Percentiles rank a stretch among this genome's conserved stretches.
These are phyloP conservation scores for Brachionus angularis DNA, from an alignment of 1,140 invertebrate genomes.

Conservation along the genomic window DNA sequence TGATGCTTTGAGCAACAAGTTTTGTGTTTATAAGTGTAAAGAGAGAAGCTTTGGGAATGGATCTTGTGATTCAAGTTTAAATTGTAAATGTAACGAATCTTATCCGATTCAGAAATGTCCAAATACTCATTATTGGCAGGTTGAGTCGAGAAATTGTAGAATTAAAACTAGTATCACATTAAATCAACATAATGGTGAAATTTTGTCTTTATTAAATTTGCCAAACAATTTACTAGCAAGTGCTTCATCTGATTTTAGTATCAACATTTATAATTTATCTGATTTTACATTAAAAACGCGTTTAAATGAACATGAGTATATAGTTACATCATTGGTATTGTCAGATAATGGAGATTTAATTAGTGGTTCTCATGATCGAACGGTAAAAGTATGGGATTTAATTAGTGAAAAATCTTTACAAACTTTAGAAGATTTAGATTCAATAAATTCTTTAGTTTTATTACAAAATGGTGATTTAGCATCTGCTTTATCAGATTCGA, in stretches of 20 bases:
- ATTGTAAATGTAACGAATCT: no score
- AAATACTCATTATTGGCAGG: no score
- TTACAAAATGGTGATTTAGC: constrained; percentile 2
- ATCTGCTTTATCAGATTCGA: neutral
- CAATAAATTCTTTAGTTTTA: constrained; percentile 5
- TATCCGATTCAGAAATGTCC: no score
- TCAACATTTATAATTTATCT: neutral
- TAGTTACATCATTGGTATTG: neutral
- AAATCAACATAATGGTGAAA: neutral
- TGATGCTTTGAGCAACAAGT: no score
- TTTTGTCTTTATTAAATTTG: neutral
- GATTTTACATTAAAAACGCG: neutral
- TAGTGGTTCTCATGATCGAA: constrained; percentile 49
- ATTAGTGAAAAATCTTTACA: constrained; percentile 46
- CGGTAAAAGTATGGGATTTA: constrained; percentile 50
- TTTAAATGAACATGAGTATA: constrained; percentile 10
- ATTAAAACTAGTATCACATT: no score
- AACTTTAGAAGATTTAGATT: constrained; percentile 44
- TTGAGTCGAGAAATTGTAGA: no score
- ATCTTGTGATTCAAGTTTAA: no score
- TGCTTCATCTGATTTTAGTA: constrained; percentile 29
- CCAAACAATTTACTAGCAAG: constrained; percentile 1
- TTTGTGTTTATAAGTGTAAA: no score
- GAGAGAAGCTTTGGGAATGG: no score
- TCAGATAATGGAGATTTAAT: constrained; percentile 46